phyloP scores from a whole-genome alignment of 2,797 vertebrate species.

The Coranthus polyacanthus region DNA sequence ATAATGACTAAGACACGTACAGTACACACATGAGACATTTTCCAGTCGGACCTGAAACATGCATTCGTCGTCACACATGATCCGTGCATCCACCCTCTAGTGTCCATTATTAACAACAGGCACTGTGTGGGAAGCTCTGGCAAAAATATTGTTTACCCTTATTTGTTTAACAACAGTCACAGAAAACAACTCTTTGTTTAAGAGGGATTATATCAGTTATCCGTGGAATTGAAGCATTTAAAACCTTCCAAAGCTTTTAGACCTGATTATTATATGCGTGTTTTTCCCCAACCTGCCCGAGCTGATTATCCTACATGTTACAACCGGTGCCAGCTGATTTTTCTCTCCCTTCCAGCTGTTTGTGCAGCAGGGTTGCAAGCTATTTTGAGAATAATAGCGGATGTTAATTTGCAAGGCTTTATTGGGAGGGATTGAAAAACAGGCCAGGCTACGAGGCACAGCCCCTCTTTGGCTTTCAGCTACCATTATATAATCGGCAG shows the following conservation, averaged over 20 bases:
- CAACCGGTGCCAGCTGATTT: slow-evolving; percentile 74
- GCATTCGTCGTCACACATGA: not conserved
- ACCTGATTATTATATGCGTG: slow-evolving; percentile 73
- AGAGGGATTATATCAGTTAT: slow-evolving; percentile 74
- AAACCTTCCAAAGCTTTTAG: slow-evolving; percentile 72
- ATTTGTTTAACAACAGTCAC: slow-evolving; percentile 69
- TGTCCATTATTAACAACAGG: slow-evolving; percentile 18
- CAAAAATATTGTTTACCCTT: slow-evolving; percentile 55
- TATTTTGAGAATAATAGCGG: slow-evolving; percentile 82
- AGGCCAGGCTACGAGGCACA: slow-evolving; percentile 63
- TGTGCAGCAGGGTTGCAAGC: slow-evolving; percentile 75
- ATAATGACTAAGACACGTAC: slow-evolving; percentile 25
- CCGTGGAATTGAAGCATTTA: slow-evolving; percentile 63
- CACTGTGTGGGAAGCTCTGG: slow-evolving; percentile 21
- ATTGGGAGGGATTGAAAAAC: slow-evolving; percentile 73
- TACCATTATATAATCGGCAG: slow-evolving; percentile 72
- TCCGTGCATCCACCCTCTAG: slow-evolving; percentile 15
- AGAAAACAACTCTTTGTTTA: slow-evolving; percentile 74
- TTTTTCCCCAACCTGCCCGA: slow-evolving; percentile 70
- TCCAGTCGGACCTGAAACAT: slow-evolving; percentile 30
- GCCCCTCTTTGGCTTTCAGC: slow-evolving; percentile 68
- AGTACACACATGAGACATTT: not conserved
- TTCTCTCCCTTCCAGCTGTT: slow-evolving; percentile 76
- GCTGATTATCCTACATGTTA: slow-evolving; percentile 76
- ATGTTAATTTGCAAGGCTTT: slow-evolving; percentile 83